Evolutionary conservation across 2,797 vertebrate species (phyloP).

Genomic region (Jordanella pulchra): DNA sequence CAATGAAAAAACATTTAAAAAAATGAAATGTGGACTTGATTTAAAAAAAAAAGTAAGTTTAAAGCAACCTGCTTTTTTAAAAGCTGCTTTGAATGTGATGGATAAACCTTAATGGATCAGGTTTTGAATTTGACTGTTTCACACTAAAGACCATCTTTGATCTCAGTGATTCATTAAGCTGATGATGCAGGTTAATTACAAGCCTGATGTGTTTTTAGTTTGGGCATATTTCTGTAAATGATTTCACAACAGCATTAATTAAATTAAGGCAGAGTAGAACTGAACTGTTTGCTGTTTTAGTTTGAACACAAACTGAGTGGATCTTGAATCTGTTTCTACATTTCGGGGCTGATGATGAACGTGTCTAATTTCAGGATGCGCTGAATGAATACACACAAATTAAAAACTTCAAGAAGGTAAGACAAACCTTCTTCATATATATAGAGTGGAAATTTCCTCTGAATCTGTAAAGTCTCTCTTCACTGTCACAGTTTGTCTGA

Average conservation of each 20-base stretch:
- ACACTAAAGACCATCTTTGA: not conserved
- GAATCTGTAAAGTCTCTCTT: not conserved
- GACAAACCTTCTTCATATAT: slow-evolving; percentile 4
- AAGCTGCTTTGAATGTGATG: no score
- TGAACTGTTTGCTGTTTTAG: not conserved
- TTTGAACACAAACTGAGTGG: not conserved
- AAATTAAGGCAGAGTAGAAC: not conserved
- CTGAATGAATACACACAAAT: slow-evolving; percentile 79
- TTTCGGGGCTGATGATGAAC: not conserved
- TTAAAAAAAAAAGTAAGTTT: no score
- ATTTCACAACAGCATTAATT: not conserved
- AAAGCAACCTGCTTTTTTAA: no score
- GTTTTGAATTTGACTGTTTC: no score
- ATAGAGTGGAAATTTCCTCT: not conserved
- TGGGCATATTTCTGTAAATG: no score
- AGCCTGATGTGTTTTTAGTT: not conserved
- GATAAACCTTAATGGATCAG: no score
- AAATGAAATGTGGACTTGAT: no score
- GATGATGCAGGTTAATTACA: not conserved
- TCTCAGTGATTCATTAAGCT: not conserved
- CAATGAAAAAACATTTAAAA: not conserved
- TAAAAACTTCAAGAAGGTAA: slow-evolving; percentile 82
- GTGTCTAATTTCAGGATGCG: slow-evolving; percentile 69
- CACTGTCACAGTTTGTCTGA: not conserved
- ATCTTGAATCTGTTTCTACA: not conserved